A percentile compares a stretch with the other conserved stretches of the same genome.
Conservation (phyloP, 2,113 vertebrate species). For the Cygnus atratus region DNA sequence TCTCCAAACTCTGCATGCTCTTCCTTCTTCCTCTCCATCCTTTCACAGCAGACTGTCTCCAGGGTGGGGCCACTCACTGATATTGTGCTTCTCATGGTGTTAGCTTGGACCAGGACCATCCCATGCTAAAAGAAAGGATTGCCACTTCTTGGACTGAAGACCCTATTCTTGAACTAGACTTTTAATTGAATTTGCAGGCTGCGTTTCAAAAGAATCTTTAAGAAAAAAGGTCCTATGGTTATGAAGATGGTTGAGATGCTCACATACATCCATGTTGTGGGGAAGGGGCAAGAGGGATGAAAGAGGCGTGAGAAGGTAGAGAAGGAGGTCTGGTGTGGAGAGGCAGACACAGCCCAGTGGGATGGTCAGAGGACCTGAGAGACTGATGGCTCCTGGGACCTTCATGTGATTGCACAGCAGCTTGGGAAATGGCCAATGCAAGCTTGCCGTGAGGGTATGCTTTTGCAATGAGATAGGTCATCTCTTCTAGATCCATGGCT, state of each 20-base stretch:
- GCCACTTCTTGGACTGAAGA: background rate
- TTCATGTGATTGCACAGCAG: background rate
- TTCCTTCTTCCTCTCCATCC: background rate
- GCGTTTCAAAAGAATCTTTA: background rate
- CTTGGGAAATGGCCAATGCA: rapidly evolving
- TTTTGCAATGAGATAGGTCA: background rate
- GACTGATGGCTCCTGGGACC: rapidly evolving
- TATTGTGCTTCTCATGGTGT: background rate
- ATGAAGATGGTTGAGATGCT: background rate
- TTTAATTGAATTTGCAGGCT: background rate
- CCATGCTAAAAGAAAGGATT: background rate
- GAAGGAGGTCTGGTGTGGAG: no score
- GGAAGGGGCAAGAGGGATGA: background rate
- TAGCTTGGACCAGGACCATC: background rate
- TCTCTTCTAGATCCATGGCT: background rate
- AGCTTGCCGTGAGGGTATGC: rapidly evolving
- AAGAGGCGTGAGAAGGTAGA: background rate
- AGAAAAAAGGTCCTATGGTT: background rate
- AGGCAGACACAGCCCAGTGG: background rate
- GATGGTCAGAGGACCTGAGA: rapidly evolving
- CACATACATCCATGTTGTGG: background rate
- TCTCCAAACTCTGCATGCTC: background rate
- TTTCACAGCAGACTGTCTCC: background rate
- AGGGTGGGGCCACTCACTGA: background rate
- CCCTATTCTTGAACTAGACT: background rate